phyloP scores from a whole-genome alignment of 2,113 vertebrate species.

The Sinocyclocheilus anophthalmus region DNA sequence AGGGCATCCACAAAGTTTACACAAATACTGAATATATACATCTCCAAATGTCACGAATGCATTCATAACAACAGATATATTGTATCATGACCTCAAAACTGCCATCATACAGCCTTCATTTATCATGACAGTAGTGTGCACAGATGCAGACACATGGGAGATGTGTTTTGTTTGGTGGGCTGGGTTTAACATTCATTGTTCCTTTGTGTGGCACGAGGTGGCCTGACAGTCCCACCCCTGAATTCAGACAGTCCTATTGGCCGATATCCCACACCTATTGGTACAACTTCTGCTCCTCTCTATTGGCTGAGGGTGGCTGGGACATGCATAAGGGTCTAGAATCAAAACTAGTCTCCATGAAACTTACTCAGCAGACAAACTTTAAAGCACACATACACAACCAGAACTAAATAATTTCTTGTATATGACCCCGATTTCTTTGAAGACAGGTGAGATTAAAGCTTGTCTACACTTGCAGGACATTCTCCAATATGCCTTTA shows the following conservation, averaged over 20 bases:
- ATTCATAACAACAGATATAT: neutral
- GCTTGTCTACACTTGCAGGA: neutral
- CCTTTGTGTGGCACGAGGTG: constrained; percentile 66
- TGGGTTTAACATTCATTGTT: constrained; percentile 63
- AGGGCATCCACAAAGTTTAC: neutral
- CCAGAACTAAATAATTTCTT: neutral
- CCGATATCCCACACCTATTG: constrained; percentile 9
- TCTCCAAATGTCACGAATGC: no score
- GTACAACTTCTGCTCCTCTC: constrained; percentile 17
- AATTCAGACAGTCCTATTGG: constrained; percentile 65
- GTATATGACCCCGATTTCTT: neutral
- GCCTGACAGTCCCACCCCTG: constrained; percentile 71
- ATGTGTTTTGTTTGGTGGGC: constrained; percentile 52
- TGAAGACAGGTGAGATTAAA: neutral
- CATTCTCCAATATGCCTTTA: neutral
- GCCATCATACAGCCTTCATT: neutral
- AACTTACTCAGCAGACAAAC: neutral
- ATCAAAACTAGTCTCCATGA: neutral
- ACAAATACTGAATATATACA: neutral
- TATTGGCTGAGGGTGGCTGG: neutral
- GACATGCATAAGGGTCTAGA: neutral
- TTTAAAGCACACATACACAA: neutral
- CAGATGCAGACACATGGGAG: no score
- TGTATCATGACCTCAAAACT: neutral
- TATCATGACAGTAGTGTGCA: neutral